These are phyloP conservation scores for Avahi laniger DNA, from an alignment of 2,797 vertebrate genomes.

Conservation along the genomic window DNA sequence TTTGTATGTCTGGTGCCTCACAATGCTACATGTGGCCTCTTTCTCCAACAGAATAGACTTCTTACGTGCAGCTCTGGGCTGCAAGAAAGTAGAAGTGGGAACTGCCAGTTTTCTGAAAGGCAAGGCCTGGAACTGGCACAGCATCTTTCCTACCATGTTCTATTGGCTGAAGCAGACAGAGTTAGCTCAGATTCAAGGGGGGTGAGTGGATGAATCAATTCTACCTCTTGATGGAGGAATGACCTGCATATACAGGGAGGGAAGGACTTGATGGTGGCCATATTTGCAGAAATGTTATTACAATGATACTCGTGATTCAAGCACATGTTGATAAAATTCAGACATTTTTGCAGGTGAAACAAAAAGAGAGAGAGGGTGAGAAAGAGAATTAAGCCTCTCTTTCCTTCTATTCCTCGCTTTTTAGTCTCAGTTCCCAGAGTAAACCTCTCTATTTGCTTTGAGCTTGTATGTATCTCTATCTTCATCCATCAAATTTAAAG, in stretches of 20 bases:
- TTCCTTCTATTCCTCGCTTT: not conserved
- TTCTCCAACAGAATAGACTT: not conserved
- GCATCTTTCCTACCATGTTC: not conserved
- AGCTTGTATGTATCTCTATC: not conserved
- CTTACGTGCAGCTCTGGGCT: not conserved
- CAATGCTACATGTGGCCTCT: not conserved
- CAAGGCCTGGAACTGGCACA: not conserved
- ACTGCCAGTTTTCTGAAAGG: not conserved
- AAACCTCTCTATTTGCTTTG: not conserved
- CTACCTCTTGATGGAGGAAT: not conserved
- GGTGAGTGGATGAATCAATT: not conserved
- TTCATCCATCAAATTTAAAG: not conserved
- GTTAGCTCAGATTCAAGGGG: not conserved
- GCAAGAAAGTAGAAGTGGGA: not conserved
- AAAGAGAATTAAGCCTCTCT: not conserved
- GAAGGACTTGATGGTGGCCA: not conserved
- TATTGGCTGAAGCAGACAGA: not conserved
- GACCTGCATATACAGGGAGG: too few relatives aligned
- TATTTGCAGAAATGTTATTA: not conserved
- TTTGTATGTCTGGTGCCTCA: not conserved
- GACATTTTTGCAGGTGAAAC: not conserved
- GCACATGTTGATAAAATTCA: not conserved
- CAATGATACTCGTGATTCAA: not conserved
- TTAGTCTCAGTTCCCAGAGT: not conserved
- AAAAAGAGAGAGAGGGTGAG: not conserved